Base-by-base conservation (phyloP, 2,797 vertebrate genomes). In the Sebastiscus tertius region DNA sequence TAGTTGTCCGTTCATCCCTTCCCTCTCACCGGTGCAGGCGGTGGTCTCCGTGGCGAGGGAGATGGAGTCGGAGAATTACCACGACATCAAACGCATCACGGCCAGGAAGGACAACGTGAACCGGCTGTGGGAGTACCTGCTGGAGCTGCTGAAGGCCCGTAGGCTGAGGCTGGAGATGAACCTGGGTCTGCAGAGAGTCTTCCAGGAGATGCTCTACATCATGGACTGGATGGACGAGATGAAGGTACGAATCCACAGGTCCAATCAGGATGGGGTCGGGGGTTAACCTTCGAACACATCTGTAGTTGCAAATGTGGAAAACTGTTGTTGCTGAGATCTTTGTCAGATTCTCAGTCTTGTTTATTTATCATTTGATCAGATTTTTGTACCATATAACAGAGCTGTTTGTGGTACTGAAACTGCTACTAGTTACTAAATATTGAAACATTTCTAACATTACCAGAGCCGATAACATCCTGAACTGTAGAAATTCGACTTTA, bases 141-240 rank as follows among this genome's bases (percentile, higher is more conserved):
- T 99, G 92, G 98, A 99, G 90, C 96, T 99, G 84, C 97, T 99
- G 72, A 95, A 96, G 80, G 98, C 98, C 0, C 96, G 98, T 1
- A 87, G 98, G 18, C 96, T 93, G 80, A 88, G 98, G 1, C 96
- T 99, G 58, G 98, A 99, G 95, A 96, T 96, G 96, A 99, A 97
- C 92, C 96, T 99, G 52, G 98, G 97, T 0, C 94, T 99, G 88
- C 98, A 99, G 91, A 97, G 97, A 65, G 97, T 99, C 88, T 99
- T 99, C 96, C 98, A 99, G 95, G 98, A 99, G 82, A 93, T 99
- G 98, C 97, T 99, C 2, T 97, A 99, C 93, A 98, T 99, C 89
- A 99, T 99, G 98, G 98, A 99, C 95, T 99, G 98, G 98, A 99
- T 99, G 98, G 98, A 99, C 2, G 97, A 99, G 93, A 99, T 98